These are phyloP conservation scores for Orthosia incerta DNA, from an alignment of 2,888 invertebrate genomes.

Conservation along the genomic window DNA sequence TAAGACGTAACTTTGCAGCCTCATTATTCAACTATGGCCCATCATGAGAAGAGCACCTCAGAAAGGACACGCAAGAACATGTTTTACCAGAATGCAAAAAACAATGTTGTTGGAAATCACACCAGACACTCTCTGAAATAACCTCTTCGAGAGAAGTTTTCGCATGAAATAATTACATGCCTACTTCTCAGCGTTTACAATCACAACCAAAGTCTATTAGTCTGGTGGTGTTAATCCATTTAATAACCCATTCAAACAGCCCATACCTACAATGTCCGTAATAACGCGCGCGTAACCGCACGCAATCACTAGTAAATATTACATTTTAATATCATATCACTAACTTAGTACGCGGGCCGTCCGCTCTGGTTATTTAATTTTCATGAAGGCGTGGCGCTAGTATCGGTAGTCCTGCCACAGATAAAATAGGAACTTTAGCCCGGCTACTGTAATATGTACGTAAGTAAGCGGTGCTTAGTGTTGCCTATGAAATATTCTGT, in stretches of 20 bases:
- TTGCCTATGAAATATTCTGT: conserved; percentile 55
- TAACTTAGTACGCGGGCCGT: conserved; percentile 56
- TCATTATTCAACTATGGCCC: no score
- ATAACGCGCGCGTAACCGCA: conserved; percentile 45
- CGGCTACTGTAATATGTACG: conserved; percentile 58
- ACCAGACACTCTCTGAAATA: no score
- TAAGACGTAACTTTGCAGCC: no score
- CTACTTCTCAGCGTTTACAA: conserved; percentile 3
- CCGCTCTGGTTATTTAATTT: conserved; percentile 71
- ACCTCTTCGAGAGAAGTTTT: neutral
- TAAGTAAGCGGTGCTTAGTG: conserved; percentile 50
- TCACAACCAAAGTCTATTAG: conserved; percentile 29
- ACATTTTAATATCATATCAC: conserved; percentile 49
- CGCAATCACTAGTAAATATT: conserved; percentile 46
- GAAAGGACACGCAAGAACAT: no score
- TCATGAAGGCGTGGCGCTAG: conserved; percentile 67
- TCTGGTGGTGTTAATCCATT: conserved; percentile 42
- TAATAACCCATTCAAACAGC: conserved; percentile 41
- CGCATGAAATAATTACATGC: neutral
- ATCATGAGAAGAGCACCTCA: no score
- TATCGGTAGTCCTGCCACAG: conserved; percentile 49
- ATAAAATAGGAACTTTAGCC: conserved; percentile 60
- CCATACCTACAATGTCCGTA: conserved; percentile 29
- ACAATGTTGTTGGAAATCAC: neutral
- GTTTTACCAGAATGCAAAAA: no score